These are phyloP conservation scores for Bucco capensis DNA, from an alignment of 2,113 vertebrate species.

Conservation along the genomic window DNA sequence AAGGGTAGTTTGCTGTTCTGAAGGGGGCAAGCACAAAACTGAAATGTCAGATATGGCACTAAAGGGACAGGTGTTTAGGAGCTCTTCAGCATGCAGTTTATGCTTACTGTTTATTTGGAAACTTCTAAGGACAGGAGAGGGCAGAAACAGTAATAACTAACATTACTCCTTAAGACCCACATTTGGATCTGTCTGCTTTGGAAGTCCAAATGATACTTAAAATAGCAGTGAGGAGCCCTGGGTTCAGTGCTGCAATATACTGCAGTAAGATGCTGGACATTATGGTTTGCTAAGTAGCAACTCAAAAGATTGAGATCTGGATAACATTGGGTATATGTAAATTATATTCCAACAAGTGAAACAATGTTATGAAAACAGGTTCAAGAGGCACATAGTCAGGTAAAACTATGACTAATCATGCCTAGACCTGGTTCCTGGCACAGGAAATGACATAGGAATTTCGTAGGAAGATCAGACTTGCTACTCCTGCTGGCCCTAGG, in stretches of 20 bases:
- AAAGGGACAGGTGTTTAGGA: neutral
- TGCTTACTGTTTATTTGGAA: neutral
- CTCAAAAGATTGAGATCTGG: neutral
- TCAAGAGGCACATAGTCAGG: rapidly evolving
- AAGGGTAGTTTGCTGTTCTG: neutral
- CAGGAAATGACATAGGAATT: neutral
- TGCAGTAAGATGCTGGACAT: neutral
- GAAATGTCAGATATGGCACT: neutral
- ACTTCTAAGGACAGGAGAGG: neutral
- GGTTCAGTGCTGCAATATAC: neutral
- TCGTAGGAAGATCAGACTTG: neutral
- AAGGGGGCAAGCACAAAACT: neutral
- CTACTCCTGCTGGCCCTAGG: neutral
- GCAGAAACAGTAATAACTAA: neutral
- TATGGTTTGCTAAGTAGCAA: neutral
- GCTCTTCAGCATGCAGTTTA: neutral
- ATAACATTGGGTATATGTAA: neutral
- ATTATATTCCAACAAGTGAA: neutral
- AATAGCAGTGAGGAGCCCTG: neutral
- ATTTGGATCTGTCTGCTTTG: neutral
- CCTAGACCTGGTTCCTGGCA: neutral
- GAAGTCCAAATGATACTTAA: neutral
- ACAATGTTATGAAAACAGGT: neutral
- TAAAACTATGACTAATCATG: neutral
- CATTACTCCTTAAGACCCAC: neutral